A percentile compares a stretch with the other conserved stretches of the same genome.
Evolutionary conservation across 2,797 vertebrate species (phyloP).

Genomic region (Tachyglossus aculeatus): DNA sequence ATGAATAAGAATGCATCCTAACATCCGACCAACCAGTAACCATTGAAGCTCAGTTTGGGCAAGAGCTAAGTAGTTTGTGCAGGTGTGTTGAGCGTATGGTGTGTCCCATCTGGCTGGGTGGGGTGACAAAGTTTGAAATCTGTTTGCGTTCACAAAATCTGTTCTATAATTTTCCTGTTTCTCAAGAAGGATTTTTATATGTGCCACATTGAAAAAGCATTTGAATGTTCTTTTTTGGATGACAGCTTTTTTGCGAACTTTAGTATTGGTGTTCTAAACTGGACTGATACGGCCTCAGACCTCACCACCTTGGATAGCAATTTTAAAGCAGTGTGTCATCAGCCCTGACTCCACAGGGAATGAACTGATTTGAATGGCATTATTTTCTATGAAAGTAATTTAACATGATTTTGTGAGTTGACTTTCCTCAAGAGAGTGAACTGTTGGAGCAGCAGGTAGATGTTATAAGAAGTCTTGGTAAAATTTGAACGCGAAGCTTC

Average conservation of each 20-base stretch:
- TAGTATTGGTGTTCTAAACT: not conserved
- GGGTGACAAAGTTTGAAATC: conserved; percentile 2
- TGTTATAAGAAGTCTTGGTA: no score
- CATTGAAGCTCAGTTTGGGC: not conserved
- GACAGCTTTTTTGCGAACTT: not conserved
- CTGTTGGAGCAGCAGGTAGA: no score
- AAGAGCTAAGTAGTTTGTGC: conserved; percentile 6
- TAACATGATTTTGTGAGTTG: not conserved
- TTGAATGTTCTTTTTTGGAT: not conserved
- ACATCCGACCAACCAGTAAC: conserved; percentile 17
- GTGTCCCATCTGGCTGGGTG: not conserved
- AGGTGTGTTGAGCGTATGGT: conserved; percentile 26
- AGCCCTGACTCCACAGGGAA: not conserved
- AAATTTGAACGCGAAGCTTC: not conserved
- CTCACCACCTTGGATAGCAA: not conserved
- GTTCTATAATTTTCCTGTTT: conserved; percentile 24
- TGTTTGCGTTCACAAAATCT: conserved; percentile 42
- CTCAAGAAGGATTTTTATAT: conserved; percentile 5
- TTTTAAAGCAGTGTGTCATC: not conserved
- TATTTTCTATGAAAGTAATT: not conserved
- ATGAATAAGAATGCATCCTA: not conserved
- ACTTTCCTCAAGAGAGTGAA: no score
- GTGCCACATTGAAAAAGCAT: not conserved
- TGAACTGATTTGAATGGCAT: no score
- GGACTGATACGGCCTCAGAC: not conserved